A percentile compares a stretch with the other conserved stretches of the same genome.
Evolutionary conservation across 2,888 invertebrate genomes (phyloP).

Genomic region (Cryptus viduatorius): DNA sequence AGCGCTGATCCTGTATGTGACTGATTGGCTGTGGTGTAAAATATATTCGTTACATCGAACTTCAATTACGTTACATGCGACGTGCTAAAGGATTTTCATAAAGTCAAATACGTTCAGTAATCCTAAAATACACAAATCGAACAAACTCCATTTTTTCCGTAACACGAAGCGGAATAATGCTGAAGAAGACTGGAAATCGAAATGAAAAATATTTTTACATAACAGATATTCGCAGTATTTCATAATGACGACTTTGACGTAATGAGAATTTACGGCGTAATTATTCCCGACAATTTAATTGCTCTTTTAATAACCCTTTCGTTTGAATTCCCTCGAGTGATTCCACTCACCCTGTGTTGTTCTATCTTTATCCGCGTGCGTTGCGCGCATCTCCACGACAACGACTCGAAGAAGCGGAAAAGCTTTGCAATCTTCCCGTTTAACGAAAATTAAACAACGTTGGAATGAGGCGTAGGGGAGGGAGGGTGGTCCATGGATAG

Average conservation of each 20-base stretch:
- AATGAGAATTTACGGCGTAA: slow-evolving; percentile 45
- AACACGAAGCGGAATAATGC: too few species aligned
- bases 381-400: slow-evolving; percentile 28
- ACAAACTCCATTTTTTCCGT: not conserved
- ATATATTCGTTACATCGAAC: slow-evolving; percentile 73
- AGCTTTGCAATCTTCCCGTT: slow-evolving; percentile 58
- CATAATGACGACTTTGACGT: too few species aligned
- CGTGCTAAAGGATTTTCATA: slow-evolving; percentile 27
- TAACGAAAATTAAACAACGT: slow-evolving; percentile 59
- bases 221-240: too few species aligned
- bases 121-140: not conserved
- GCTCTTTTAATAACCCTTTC: slow-evolving; percentile 64
- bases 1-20: slow-evolving; percentile 31
- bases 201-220: not conserved
- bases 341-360: slow-evolving; percentile 7
- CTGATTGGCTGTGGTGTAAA: slow-evolving; percentile 62
- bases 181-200: not conserved
- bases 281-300: slow-evolving; percentile 58
- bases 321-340: slow-evolving; percentile 54
- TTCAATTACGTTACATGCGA: slow-evolving; percentile 72
- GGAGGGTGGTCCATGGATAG: slow-evolving; percentile 21
- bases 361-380: slow-evolving; percentile 23
- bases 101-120: slow-evolving; percentile 9
- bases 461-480: slow-evolving; percentile 9
- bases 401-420: not conserved